These are phyloP conservation scores for Aulostomus chinensis DNA, from an alignment of 2,797 vertebrate species.

Conservation along the genomic window DNA sequence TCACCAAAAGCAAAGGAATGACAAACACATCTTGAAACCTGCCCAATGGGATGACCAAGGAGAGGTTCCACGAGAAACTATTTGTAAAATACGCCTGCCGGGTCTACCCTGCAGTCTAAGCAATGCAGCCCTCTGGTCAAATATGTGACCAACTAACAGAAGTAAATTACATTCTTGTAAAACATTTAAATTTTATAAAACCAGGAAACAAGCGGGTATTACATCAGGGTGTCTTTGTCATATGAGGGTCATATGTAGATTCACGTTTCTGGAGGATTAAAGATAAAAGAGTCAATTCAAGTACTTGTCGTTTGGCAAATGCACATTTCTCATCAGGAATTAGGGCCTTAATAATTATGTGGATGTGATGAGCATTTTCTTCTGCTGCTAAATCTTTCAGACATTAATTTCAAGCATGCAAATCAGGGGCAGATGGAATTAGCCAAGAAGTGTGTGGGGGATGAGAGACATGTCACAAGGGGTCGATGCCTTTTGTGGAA, in stretches of 20 bases:
- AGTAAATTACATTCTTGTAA: no score
- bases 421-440: constrained; percentile 78
- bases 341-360: constrained; percentile 60
- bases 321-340: constrained; percentile 69
- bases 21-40: constrained; percentile 25
- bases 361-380: constrained; percentile 61
- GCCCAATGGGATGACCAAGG: constrained; percentile 29
- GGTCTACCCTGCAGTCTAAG: neutral
- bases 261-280: constrained; percentile 58
- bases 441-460: constrained; percentile 57
- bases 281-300: constrained; percentile 64
- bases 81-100: constrained; percentile 9
- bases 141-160: no score
- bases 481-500: constrained; percentile 73
- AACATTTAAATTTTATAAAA: neutral
- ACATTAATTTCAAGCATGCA: constrained; percentile 63
- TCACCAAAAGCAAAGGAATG: constrained; percentile 13
- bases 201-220: neutral
- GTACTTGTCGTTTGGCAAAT: constrained; percentile 62
- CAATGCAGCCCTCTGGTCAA: no score
- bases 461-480: constrained; percentile 64
- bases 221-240: constrained; percentile 6
- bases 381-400: constrained; percentile 53
- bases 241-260: constrained; percentile 16
- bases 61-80: constrained; percentile 11